A percentile compares a stretch with the other conserved stretches of the same genome.
Conservation (phyloP, 2,113 vertebrate species). For the Felis chaus region DNA sequence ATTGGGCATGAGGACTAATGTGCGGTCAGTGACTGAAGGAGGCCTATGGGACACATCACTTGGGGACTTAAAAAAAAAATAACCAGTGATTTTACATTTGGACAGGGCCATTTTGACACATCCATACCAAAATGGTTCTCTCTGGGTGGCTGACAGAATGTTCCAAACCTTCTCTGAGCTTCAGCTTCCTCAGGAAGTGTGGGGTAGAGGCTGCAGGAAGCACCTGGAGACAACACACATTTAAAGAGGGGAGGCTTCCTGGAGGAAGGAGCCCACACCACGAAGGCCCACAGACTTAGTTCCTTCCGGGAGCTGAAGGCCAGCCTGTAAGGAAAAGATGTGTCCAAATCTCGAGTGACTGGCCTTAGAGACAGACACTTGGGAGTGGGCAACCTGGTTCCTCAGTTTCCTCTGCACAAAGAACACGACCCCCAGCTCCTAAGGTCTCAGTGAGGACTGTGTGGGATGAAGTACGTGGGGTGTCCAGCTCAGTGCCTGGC, state of each 20-base stretch:
- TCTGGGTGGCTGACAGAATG: background rate
- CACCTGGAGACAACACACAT: background rate
- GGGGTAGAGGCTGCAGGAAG: background rate
- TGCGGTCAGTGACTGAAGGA: background rate
- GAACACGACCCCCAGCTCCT: background rate
- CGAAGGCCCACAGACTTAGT: background rate
- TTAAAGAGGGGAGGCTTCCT: background rate
- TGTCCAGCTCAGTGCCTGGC: too few species aligned
- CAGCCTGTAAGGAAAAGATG: background rate
- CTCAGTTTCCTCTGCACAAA: background rate
- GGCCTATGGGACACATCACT: background rate
- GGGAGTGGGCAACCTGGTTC: background rate
- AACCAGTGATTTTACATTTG: background rate
- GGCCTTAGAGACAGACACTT: background rate
- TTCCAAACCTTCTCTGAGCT: background rate
- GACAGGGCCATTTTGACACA: background rate
- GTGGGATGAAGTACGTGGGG: background rate
- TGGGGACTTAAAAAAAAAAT: background rate
- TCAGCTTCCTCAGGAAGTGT: background rate
- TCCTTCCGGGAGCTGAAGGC: background rate
- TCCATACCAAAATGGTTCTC: background rate
- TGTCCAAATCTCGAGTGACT: accelerated
- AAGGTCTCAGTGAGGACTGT: background rate
- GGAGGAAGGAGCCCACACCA: background rate
- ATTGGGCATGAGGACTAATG: background rate